Percentiles rank a stretch among this genome's conserved stretches.
Evolutionary conservation across 35 echinoderm and acorn worm species (phyloP).

Genomic region (Ophiothrix spiculata): DNA sequence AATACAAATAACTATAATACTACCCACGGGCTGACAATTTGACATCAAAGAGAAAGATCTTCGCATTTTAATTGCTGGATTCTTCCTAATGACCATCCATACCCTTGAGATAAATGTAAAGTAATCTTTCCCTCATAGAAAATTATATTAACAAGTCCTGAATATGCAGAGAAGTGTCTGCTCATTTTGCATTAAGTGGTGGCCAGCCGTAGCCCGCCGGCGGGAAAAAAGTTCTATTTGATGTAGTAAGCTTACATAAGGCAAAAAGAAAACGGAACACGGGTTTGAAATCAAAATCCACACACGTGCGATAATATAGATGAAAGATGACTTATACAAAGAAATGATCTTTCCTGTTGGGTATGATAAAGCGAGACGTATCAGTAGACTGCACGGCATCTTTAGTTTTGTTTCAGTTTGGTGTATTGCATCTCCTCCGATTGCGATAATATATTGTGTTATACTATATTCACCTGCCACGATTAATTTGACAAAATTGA

Average conservation of each 20-base stretch:
- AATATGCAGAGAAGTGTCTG: slow-evolving; percentile 3
- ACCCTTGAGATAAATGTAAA: slow-evolving; percentile 1
- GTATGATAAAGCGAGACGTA: background rate
- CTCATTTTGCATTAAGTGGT: background rate
- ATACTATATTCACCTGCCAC: background rate
- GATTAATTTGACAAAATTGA: background rate
- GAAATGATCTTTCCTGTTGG: too few relatives aligned
- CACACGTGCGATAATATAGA: too few relatives aligned
- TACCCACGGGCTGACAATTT: too few relatives aligned
- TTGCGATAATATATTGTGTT: slow-evolving; percentile 1
- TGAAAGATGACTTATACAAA: too few relatives aligned
- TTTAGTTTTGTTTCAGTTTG: background rate
- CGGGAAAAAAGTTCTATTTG: background rate
- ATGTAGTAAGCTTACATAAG: too few relatives aligned
- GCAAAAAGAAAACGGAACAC: too few relatives aligned
- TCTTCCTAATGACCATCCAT: slow-evolving; percentile 4
- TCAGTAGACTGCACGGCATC: background rate
- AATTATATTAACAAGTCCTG: slow-evolving; percentile 10
- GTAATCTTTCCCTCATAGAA: slow-evolving; percentile 8
- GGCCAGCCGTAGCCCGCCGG: slow-evolving; percentile 11
- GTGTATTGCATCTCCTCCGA: background rate
- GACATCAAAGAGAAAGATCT: too few relatives aligned
- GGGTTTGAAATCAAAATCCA: too few relatives aligned
- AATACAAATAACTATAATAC: too few relatives aligned
- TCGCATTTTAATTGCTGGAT: too few relatives aligned